phyloP scores from a whole-genome alignment of 2,888 invertebrate species.

The Linnaemya vulpina region DNA sequence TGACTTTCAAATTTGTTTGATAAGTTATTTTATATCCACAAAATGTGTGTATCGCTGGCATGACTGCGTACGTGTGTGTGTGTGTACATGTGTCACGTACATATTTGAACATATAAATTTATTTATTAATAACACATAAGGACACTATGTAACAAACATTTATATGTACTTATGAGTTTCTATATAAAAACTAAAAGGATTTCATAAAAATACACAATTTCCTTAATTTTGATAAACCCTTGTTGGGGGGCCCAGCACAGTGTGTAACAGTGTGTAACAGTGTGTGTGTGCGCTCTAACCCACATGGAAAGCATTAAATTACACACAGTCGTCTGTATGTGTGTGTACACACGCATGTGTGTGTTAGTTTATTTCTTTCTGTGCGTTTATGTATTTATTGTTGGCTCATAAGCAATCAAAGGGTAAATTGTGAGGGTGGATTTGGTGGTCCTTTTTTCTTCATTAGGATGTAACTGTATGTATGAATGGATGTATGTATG shows the following conservation, averaged over 20 bases:
- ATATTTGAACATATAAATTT: conserved; percentile 20
- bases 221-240: conserved; percentile 67
- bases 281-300: conserved; percentile 40
- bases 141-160: too few relatives aligned
- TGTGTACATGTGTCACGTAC: not conserved
- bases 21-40: conserved; percentile 60
- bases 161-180: too few relatives aligned
- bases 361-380: conserved; percentile 18
- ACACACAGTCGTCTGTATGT: not conserved
- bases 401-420: conserved; percentile 60
- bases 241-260: conserved; percentile 15
- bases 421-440: conserved; percentile 71
- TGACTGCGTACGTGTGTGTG: conserved; percentile 20
- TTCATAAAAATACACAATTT: conserved; percentile 64
- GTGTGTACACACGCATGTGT: not conserved
- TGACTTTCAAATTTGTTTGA: conserved; percentile 71
- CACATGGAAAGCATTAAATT: conserved; percentile 34
- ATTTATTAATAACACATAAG: conserved; percentile 8
- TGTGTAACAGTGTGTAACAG: conserved; percentile 3
- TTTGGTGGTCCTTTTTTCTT: conserved; percentile 31
- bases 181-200: conserved; percentile 46
- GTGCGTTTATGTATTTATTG: conserved; percentile 36
- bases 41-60: not conserved
- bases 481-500: not conserved
- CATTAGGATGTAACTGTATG: conserved; percentile 2